Evolutionary conservation across 2,113 vertebrate genomes (phyloP), one percentile per base, ranked within the genome.

Genomic region (Notarius lentiginosus): DNA sequence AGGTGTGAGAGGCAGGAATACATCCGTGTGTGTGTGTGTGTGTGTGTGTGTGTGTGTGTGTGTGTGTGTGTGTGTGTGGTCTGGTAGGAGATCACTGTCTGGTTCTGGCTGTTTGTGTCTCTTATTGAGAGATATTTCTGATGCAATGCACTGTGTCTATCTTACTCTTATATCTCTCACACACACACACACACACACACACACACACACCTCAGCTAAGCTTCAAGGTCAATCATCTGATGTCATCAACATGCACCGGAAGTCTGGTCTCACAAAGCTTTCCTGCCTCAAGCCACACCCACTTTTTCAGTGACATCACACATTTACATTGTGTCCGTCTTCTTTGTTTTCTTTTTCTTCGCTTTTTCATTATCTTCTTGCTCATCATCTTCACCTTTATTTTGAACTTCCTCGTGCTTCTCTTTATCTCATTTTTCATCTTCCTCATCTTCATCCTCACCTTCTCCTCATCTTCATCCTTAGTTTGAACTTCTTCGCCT

Each of bases 81-180:
- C 60, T 56, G 72, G n/a, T 6, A 53, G 51, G 51, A 53, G 9
- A 6, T 53, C 51, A 53, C 76, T 83, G 65, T 88, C 58, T 84
- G 80, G 47, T 84, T 86, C 83, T 87, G 82, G 89, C 88, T 34
- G 51, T 84, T 66, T 27, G 34, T 68, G 66, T 79, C 65, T 86
- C 76, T 90, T 85, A 87, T 75, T 53, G 51, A 41, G 65, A 70
- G 79, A 82, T 61, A 84, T 77, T 84, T n/a, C 41, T 73, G 18
- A 83, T 88, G 88, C 88, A 87, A 73, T 47, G 34, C 34, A 61
- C 79, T 86, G 24, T 77, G 86, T 84, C 87, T 89, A 87, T 87
- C 84, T 88, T 53, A 63, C 76, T 83, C 60, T 66, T 73, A 73
- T 76, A 85, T 83, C 79, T 55, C 84, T 72, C 34, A 72, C 15